Evolutionary conservation across 2,888 invertebrate species (phyloP), one percentile per base, ranked within the genome.

Genomic region (Hesperia comma): DNA sequence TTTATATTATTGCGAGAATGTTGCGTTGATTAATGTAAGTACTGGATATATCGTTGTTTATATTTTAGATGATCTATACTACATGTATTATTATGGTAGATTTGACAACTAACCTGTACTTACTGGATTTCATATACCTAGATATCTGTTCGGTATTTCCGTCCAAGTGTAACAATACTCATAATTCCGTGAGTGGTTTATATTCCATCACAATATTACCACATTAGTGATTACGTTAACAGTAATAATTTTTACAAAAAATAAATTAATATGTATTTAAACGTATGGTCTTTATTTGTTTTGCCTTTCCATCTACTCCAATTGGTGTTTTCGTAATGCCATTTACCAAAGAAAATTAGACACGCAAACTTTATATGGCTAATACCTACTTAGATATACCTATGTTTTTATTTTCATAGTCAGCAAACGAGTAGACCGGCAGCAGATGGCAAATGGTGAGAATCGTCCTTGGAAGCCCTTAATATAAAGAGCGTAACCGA

Each of bases 151-250:
- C 68, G 56, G 61, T 67, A 69, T 19, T 54, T 67, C 62, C 61
- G 26, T 57, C 58, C 61, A 67, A 54, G 56, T 61, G 51, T 67
- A 68, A 71, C 75, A 87, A 89, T 89, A 88, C 88, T 89, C 89
- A 87, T 80, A 63, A 74, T 76, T 77, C 75, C 77, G 78, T 77
- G 78, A 75, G 85, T 87, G 84, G 84, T 85, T 72, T 78, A 77
- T 80, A 81, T 80, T 85, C 85, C 89, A 91, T 91, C 92, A 90
- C 90, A 90, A 88, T 86, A 82, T 86, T 87, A 90, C 90, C 88
- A 87, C 87, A 77, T 82, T 88, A 88, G 86, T 84, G 81, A 86
- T 84, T 85, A 85, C 78, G 77, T 82, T 83, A 82, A 85, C 82
- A 84, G 82, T 85, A 84, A 86, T 85, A 80, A 82, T 86, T 84